phyloP scores from a whole-genome alignment of 2,888 invertebrate genomes.

The Himalopsyche kuldschensis region DNA sequence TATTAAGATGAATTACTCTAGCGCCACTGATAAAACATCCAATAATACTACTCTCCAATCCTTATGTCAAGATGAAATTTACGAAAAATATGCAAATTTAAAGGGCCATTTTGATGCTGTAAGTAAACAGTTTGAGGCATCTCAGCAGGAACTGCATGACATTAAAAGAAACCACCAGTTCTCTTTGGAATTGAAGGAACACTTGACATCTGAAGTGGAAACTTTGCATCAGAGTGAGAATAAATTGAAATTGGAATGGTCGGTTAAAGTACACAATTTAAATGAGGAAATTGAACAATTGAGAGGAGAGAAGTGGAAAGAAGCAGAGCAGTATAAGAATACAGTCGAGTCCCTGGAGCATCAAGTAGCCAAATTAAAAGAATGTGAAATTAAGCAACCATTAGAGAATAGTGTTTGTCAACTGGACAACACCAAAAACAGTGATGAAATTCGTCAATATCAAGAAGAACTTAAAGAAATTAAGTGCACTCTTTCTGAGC shows the following conservation, averaged over 20 bases:
- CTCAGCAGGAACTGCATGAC: conserved; percentile 55
- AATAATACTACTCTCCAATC: background rate
- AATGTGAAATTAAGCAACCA: conserved; percentile 42
- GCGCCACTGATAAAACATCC: background rate
- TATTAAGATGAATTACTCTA: background rate
- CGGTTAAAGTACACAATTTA: conserved; percentile 20
- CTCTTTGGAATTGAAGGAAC: conserved; percentile 53
- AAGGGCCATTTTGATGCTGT: conserved; percentile 53
- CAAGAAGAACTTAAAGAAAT: conserved; percentile 33
- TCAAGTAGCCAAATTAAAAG: conserved; percentile 49
- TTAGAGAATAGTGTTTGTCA: conserved; percentile 42
- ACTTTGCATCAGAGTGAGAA: conserved; percentile 49
- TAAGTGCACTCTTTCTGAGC: conserved; percentile 2
- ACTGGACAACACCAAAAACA: conserved; percentile 40
- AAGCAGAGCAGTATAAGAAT: conserved; percentile 46
- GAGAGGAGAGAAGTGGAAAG: conserved; percentile 48
- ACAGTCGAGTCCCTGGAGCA: conserved; percentile 49
- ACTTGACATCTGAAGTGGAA: conserved; percentile 53
- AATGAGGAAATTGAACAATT: conserved; percentile 53
- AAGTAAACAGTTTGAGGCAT: conserved; percentile 49
- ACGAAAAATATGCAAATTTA: conserved; percentile 47
- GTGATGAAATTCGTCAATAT: conserved; percentile 24
- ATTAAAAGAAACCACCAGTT: conserved; percentile 52
- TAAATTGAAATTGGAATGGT: conserved; percentile 38
- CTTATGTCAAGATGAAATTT: conserved; percentile 48